Conservation (phyloP, 64 coral and sea anemone species). For the Platygyra sinensis region DNA sequence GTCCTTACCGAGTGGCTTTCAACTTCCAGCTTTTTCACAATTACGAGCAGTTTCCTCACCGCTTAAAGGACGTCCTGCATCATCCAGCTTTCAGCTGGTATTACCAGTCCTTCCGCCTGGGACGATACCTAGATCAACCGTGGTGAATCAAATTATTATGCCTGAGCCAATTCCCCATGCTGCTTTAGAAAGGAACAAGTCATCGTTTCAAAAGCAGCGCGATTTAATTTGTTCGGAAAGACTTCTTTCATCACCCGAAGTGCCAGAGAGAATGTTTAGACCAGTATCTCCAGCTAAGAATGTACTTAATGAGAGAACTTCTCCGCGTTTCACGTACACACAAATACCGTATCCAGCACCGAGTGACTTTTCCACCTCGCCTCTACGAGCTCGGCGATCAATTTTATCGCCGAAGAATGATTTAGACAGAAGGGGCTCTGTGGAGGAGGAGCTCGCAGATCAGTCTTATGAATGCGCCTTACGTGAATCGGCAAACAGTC, state of each 20-base stretch:
- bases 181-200: not conserved
- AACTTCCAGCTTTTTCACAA: not conserved
- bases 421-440: constrained; percentile 4
- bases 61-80: not conserved
- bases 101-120: not conserved
- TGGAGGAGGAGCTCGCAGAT: constrained; percentile 52
- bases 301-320: not conserved
- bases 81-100: constrained; percentile 1
- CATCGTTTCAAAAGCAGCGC: not conserved
- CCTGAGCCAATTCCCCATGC: not conserved
- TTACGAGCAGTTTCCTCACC: not conserved
- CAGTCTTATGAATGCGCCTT: constrained; percentile 61
- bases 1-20: not conserved
- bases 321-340: not conserved
- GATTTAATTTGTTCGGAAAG: constrained; percentile 3
- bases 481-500: constrained; percentile 62
- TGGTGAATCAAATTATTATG: not conserved
- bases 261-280: constrained; percentile 16
- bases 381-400: not conserved
- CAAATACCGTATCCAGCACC: not conserved
- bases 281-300: constrained; percentile 13
- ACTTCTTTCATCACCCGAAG: constrained; percentile 14
- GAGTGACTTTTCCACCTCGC: not conserved
- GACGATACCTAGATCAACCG: not conserved
- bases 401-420: not conserved